Conservation (phyloP, 2,888 invertebrate species). For the Leptinotarsa juncta region DNA sequence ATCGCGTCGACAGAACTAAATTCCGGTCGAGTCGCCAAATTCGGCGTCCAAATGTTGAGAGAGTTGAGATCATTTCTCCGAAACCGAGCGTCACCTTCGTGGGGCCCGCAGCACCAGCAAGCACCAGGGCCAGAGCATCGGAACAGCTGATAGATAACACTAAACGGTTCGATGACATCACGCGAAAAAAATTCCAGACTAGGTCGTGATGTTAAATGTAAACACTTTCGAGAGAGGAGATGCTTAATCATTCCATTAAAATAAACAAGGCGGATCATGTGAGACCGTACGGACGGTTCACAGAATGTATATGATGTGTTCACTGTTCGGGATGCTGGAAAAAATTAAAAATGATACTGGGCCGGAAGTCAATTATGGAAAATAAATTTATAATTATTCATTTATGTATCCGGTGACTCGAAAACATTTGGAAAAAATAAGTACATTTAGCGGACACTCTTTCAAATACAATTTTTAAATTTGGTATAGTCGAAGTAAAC, state of each 20-base stretch:
- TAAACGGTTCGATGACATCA: constrained; percentile 46
- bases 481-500: too few species aligned
- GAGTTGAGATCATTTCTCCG: constrained; percentile 23
- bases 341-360: background rate
- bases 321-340: background rate
- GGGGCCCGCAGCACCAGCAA: constrained; percentile 30
- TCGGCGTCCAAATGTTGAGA: constrained; percentile 5
- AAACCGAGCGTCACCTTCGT: constrained; percentile 27
- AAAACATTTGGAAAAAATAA: background rate
- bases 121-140: background rate
- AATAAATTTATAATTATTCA: too few species aligned
- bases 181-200: constrained; percentile 42
- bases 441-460: too few species aligned
- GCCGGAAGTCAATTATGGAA: too few species aligned
- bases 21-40: background rate
- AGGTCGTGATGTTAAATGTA: constrained; percentile 28
- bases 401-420: too few species aligned
- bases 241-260: constrained; percentile 38
- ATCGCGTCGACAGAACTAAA: background rate
- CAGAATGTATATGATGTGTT: background rate
- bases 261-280: constrained; percentile 7
- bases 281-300: background rate
- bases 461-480: too few species aligned
- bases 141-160: constrained; percentile 39
- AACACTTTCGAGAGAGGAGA: constrained; percentile 29